These are phyloP conservation scores for Tipula helvola DNA, from an alignment of 2,888 invertebrate species.

Conservation along the genomic window DNA sequence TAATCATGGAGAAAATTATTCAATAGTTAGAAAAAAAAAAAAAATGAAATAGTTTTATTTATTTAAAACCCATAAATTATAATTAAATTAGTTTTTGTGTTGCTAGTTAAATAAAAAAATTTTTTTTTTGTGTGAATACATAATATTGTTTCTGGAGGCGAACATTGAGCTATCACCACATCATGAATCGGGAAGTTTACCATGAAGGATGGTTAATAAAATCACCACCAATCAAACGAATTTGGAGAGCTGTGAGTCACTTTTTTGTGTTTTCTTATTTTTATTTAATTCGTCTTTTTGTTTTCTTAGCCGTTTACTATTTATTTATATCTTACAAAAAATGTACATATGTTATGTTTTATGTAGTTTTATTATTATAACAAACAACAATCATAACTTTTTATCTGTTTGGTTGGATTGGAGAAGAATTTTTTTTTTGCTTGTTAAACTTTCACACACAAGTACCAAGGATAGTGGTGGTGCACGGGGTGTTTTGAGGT, in stretches of 20 bases:
- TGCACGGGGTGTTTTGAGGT: neutral
- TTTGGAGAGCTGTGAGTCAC: slow-evolving; percentile 83
- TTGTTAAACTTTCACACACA: neutral
- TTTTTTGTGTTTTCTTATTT: slow-evolving; percentile 8
- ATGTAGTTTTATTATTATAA: neutral
- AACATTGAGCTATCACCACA: neutral
- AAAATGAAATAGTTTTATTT: neutral
- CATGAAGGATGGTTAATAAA: slow-evolving; percentile 92
- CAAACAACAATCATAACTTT: neutral
- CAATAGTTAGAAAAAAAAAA: neutral
- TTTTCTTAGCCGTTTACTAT: neutral
- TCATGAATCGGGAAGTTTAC: slow-evolving; percentile 53
- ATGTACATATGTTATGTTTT: neutral
- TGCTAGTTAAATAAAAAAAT: neutral
- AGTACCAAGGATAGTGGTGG: neutral
- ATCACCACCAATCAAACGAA: slow-evolving; percentile 84
- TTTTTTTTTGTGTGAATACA: neutral
- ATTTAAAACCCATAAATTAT: neutral
- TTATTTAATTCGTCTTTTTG: neutral
- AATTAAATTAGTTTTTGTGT: neutral
- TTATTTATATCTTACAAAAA: neutral
- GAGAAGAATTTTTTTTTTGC: neutral
- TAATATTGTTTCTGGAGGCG: neutral
- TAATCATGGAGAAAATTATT: neutral
- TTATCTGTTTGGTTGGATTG: neutral